phyloP scores from a whole-genome alignment of 2,888 invertebrate genomes.

The Plagiodera versicolora region DNA sequence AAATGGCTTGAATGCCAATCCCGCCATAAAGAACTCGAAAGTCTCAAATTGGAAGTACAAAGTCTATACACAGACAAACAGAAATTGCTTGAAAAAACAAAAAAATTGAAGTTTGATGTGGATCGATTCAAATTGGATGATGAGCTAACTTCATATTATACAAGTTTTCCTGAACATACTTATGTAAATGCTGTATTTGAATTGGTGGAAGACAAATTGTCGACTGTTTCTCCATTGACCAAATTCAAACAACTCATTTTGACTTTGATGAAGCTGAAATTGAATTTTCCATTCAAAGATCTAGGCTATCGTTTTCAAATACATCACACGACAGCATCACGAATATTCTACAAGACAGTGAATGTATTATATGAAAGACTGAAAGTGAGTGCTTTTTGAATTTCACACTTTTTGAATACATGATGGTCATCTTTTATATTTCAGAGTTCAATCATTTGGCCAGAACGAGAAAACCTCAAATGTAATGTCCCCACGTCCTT shows the following conservation, averaged over 20 bases:
- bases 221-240: not conserved
- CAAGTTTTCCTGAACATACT: slow-evolving; percentile 7
- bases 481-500: too few species aligned
- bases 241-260: slow-evolving; percentile 11
- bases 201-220: not conserved
- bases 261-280: slow-evolving; percentile 13
- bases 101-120: slow-evolving; percentile 5
- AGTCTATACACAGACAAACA: not conserved
- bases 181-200: slow-evolving; percentile 11
- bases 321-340: slow-evolving; percentile 6
- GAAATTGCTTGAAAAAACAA: slow-evolving; percentile 3
- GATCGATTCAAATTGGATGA: slow-evolving; percentile 7
- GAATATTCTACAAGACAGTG: slow-evolving; percentile 11
- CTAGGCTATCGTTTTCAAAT: slow-evolving; percentile 15
- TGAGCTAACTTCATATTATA: slow-evolving; percentile 9
- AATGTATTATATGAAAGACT: slow-evolving; percentile 10
- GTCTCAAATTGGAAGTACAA: not conserved
- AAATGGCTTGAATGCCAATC: too few species aligned
- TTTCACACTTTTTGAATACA: not conserved
- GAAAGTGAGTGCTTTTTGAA: slow-evolving; percentile 4
- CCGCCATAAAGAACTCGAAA: not conserved
- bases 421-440: too few species aligned
- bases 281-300: slow-evolving; percentile 16
- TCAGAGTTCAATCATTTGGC: too few species aligned
- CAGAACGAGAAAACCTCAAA: too few species aligned